These are phyloP conservation scores for Sebastes vulpes DNA, from an alignment of 2,797 vertebrate species.

Conservation along the genomic window DNA sequence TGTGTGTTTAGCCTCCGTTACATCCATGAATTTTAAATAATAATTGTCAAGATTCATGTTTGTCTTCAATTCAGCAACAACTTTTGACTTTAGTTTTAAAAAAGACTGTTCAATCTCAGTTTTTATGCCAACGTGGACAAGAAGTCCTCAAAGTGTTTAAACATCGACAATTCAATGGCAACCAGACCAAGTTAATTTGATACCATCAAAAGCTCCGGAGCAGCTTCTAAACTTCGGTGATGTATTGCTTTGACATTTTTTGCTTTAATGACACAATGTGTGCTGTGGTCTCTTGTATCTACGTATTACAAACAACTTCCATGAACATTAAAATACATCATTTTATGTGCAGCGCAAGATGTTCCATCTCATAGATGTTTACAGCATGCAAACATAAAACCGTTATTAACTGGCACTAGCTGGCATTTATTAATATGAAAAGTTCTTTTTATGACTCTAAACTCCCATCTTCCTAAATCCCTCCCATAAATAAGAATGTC, in stretches of 20 bases:
- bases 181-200: not conserved
- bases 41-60: not conserved
- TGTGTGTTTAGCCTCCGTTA: not conserved
- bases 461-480: not conserved
- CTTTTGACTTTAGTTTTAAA: not conserved
- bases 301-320: not conserved
- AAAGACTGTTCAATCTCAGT: too few relatives aligned
- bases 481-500: conserved; percentile 1
- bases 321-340: not conserved
- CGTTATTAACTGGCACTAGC: conserved; percentile 1
- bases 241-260: not conserved
- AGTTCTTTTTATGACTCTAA: not conserved
- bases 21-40: not conserved
- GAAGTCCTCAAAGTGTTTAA: not conserved
- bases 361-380: conserved; percentile 5
- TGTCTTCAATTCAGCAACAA: not conserved
- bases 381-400: conserved; percentile 18
- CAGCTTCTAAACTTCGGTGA: not conserved
- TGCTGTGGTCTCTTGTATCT: not conserved
- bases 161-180: not conserved
- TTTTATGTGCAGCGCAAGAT: not conserved
- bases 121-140: not conserved
- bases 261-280: not conserved
- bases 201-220: not conserved
- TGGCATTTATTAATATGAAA: not conserved